A percentile compares a stretch with the other conserved stretches of the same genome.
Conservation (phyloP, 2,113 vertebrate species). For the Bos javanicus region DNA sequence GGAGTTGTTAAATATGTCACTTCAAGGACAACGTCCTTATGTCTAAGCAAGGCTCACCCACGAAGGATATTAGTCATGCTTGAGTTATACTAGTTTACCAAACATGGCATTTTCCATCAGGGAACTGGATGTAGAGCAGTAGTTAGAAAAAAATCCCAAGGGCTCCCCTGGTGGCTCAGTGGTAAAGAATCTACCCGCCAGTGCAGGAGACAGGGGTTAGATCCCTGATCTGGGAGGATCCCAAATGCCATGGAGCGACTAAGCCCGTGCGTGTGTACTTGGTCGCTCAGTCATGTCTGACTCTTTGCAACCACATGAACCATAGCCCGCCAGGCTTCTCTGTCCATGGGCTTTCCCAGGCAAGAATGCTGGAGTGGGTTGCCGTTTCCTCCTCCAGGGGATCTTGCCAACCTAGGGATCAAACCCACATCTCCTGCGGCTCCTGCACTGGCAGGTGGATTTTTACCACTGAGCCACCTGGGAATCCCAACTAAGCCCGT, state of each 20-base stretch:
- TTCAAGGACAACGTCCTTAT: constrained; percentile 20
- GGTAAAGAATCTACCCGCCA: not conserved
- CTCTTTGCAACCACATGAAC: not conserved
- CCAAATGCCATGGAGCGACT: fast-evolving
- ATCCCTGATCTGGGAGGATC: not conserved
- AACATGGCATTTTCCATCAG: constrained; percentile 51
- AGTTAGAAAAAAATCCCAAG: not conserved
- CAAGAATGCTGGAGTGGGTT: not conserved
- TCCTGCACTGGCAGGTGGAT: not conserved
- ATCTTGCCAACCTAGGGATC: not conserved
- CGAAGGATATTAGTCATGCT: constrained; percentile 25
- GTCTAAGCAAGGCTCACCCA: not conserved
- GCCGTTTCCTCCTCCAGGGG: not conserved
- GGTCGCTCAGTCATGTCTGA: fast-evolving
- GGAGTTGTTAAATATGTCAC: not conserved
- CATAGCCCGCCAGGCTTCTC: fast-evolving
- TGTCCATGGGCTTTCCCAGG: not conserved
- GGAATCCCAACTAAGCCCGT: not conserved
- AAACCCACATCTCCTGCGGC: not conserved
- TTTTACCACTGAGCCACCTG: not conserved
- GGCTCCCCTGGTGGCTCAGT: not conserved
- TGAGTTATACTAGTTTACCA: constrained; percentile 35
- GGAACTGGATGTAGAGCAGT: not conserved
- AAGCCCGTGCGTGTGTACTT: not conserved
- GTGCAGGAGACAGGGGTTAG: not conserved